These are phyloP conservation scores for Polypedilum pembai DNA, from an alignment of 1,140 invertebrate species.

Conservation along the genomic window DNA sequence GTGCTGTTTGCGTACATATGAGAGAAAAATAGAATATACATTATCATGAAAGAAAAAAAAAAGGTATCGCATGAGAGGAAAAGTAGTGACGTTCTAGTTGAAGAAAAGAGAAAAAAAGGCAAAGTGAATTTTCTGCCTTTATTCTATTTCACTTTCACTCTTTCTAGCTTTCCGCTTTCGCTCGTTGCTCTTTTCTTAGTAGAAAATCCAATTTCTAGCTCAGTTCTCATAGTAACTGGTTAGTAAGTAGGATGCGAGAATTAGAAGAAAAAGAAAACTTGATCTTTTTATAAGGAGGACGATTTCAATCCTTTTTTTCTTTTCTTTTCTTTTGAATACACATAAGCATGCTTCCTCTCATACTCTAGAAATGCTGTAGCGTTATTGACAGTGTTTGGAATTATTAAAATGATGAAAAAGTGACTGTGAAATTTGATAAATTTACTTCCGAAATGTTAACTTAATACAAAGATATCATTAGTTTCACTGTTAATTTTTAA, in stretches of 20 bases:
- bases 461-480: too few species aligned
- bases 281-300: slow-evolving; percentile 9
- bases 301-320: slow-evolving; percentile 10
- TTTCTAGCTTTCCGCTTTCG: too few species aligned
- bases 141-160: too few species aligned
- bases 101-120: not conserved
- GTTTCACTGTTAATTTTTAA: too few species aligned
- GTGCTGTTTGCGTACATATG: not conserved
- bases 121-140: slow-evolving; percentile 21
- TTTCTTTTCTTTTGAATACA: not conserved
- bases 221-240: not conserved
- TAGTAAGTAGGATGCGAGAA: not conserved
- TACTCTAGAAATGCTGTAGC: too few species aligned
- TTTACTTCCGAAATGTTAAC: too few species aligned
- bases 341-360: too few species aligned
- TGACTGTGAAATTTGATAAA: too few species aligned
- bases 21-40: not conserved
- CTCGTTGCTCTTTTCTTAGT: not conserved
- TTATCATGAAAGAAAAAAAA: not conserved
- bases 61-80: not conserved
- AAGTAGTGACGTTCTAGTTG: slow-evolving; percentile 1
- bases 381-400: too few species aligned
- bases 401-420: too few species aligned
- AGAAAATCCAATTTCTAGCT: slow-evolving; percentile 22
- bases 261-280: not conserved